A percentile compares a stretch with the other conserved stretches of the same genome.
phyloP scores from a whole-genome alignment of 2,113 vertebrate genomes.

The Spizaetus ornatus region DNA sequence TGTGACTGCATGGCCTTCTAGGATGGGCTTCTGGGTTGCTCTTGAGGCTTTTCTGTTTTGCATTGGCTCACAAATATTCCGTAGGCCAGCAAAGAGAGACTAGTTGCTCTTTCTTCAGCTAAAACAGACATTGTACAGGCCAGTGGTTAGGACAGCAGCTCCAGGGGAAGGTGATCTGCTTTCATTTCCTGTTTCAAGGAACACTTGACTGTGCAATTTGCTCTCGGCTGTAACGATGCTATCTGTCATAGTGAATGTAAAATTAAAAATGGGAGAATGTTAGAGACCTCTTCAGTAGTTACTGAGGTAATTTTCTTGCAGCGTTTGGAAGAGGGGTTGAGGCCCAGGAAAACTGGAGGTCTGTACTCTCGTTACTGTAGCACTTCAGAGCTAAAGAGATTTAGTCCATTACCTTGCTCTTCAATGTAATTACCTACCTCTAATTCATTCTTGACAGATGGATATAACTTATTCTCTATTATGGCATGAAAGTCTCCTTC shows the following conservation, averaged over 20 bases:
- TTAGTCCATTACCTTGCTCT: background rate
- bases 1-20: background rate
- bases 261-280: background rate
- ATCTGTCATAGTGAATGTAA: background rate
- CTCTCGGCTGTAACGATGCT: background rate
- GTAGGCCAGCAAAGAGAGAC: background rate
- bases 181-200: constrained; percentile 14
- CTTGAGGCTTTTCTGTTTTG: background rate
- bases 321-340: background rate
- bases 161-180: background rate
- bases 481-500: background rate
- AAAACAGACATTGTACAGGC: background rate
- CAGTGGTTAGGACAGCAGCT: background rate
- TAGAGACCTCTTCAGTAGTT: background rate
- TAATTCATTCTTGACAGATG: background rate
- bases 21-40: background rate
- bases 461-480: background rate
- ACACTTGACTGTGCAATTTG: background rate
- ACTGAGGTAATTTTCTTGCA: background rate
- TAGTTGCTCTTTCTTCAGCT: background rate
- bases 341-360: background rate
- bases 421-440: background rate
- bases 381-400: background rate
- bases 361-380: background rate
- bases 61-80: background rate